phyloP scores from a whole-genome alignment of 2,113 vertebrate species.

The Corydoras maculifer region DNA sequence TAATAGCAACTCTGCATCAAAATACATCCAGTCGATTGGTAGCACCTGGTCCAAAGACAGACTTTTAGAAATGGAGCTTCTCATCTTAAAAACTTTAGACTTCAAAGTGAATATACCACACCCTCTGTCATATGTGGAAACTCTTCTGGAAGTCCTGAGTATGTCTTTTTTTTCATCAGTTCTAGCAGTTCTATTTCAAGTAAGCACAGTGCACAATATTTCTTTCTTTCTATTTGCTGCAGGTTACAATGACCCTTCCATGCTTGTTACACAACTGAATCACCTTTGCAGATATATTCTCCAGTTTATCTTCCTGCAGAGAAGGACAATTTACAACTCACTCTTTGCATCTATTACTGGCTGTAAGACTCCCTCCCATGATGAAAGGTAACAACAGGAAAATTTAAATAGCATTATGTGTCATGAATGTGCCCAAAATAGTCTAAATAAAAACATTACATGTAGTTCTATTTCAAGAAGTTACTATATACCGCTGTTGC shows the following conservation, averaged over 20 bases:
- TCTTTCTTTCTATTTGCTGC: not conserved
- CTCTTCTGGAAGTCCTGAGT: slow-evolving; percentile 89
- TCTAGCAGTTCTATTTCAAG: not conserved
- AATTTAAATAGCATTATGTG: not conserved
- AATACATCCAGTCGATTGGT: slow-evolving; percentile 73
- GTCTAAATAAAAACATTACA: too few relatives aligned
- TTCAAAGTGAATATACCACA: slow-evolving; percentile 76
- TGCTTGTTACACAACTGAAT: slow-evolving; percentile 63
- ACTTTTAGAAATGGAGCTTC: slow-evolving; percentile 78
- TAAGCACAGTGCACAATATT: not conserved
- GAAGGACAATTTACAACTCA: slow-evolving; percentile 70
- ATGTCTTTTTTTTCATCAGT: slow-evolving; percentile 32
- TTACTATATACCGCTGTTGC: not conserved
- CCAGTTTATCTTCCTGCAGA: slow-evolving; percentile 75
- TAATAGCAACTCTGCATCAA: slow-evolving; percentile 66
- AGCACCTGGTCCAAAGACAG: slow-evolving; percentile 69
- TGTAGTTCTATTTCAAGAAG: not conserved
- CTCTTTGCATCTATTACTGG: slow-evolving; percentile 67
- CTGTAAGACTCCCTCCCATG: slow-evolving; percentile 60
- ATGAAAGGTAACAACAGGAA: slow-evolving; percentile 70
- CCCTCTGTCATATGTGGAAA: slow-evolving; percentile 79
- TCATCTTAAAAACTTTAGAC: slow-evolving; percentile 76
- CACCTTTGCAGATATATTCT: slow-evolving; percentile 70
- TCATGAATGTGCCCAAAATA: slow-evolving; percentile 16
- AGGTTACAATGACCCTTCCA: slow-evolving; percentile 79